These are phyloP conservation scores for Zaprionus obscuricornis DNA, from an alignment of 2,888 invertebrate genomes.

Conservation along the genomic window DNA sequence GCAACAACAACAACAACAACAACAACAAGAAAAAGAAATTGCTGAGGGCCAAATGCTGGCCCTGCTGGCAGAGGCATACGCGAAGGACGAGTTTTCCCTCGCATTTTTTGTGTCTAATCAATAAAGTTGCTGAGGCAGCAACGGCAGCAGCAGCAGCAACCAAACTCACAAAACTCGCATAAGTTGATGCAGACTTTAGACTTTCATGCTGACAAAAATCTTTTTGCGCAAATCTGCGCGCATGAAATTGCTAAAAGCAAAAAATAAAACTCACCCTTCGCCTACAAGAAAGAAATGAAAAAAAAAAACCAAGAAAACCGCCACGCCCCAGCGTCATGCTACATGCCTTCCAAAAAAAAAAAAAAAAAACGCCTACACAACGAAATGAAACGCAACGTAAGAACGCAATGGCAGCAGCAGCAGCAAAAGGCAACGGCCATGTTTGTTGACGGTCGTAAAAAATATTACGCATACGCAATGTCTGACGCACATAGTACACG, in stretches of 20 bases:
- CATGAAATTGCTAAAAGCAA: slow-evolving; percentile 1
- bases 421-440: slow-evolving; percentile 4
- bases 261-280: neutral
- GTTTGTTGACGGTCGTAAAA: slow-evolving; percentile 47
- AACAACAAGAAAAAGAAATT: too few relatives aligned
- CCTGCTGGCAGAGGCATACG: too few relatives aligned
- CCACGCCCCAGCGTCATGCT: too few relatives aligned
- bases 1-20: too few relatives aligned
- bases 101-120: slow-evolving; percentile 35
- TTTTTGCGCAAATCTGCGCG: slow-evolving; percentile 39
- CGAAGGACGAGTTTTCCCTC: slow-evolving; percentile 11
- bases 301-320: slow-evolving; percentile 11
- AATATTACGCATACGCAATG: slow-evolving; percentile 45
- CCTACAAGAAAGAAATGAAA: neutral
- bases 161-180: slow-evolving; percentile 11
- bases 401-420: neutral
- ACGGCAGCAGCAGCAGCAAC: slow-evolving; percentile 32
- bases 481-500: slow-evolving; percentile 32
- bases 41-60: too few relatives aligned
- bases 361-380: neutral
- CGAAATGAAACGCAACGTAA: neutral
- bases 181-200: slow-evolving; percentile 55
- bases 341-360: neutral
- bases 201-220: slow-evolving; percentile 34
- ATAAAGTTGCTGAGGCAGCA: slow-evolving; percentile 45